Conservation (phyloP, 1,140 invertebrate genomes). For the Zaprionus capensis region DNA sequence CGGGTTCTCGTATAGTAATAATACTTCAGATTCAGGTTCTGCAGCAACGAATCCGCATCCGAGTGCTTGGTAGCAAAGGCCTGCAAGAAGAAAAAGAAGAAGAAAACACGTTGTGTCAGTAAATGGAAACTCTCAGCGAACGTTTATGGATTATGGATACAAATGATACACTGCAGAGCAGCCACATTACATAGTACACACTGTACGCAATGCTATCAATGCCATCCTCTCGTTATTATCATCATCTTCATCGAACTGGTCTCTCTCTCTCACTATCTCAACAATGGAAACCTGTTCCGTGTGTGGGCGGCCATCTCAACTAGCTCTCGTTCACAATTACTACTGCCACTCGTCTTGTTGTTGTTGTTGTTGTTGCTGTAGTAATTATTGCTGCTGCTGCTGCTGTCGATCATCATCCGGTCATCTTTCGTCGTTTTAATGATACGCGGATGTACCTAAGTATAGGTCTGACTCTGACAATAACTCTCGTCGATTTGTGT, state of each 20-base stretch:
- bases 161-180: constrained; percentile 1
- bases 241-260: not conserved
- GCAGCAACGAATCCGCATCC: constrained; percentile 89
- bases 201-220: not conserved
- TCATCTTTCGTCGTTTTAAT: constrained; percentile 52
- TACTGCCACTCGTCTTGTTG: not conserved
- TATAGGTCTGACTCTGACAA: constrained; percentile 28
- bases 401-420: constrained; percentile 57
- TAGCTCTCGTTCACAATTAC: constrained; percentile 8
- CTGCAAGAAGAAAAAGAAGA: constrained; percentile 84
- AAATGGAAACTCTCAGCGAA: not conserved
- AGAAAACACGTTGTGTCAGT: constrained; percentile 3
- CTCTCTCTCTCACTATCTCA: not conserved
- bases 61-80: constrained; percentile 89
- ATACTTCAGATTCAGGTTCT: constrained; percentile 92
- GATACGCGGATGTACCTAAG: constrained; percentile 49
- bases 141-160: not conserved
- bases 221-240: constrained; percentile 8
- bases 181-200: not conserved
- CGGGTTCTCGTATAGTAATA: constrained; percentile 94
- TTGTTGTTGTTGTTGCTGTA: constrained; percentile 14
- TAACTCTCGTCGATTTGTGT: constrained; percentile 14
- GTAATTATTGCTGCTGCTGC: constrained; percentile 8
- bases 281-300: constrained; percentile 37
- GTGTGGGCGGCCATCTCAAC: constrained; percentile 34